Evolutionary conservation across 2,888 invertebrate species (phyloP).

Genomic region (Neoascia interrupta): DNA sequence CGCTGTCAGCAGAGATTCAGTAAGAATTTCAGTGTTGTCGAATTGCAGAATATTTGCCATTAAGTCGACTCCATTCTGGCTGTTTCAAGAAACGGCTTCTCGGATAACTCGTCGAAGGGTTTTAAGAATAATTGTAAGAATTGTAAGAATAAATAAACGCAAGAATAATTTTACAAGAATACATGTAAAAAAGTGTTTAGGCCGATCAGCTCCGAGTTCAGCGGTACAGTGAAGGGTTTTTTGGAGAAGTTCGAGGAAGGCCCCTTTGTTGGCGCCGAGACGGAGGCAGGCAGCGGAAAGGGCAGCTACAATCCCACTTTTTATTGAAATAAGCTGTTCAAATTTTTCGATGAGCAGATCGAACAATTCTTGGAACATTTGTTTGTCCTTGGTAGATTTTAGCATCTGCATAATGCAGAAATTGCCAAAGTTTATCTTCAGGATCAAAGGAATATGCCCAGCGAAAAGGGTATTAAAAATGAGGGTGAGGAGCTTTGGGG

Average conservation of each 20-base stretch:
- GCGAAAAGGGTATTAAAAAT: conserved; percentile 86
- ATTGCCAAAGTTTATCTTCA: conserved; percentile 85
- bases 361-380: conserved; percentile 88
- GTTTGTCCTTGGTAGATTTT: conserved; percentile 83
- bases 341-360: conserved; percentile 84
- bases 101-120: too few species aligned
- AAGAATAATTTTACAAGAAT: too few species aligned
- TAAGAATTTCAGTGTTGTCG: too few species aligned
- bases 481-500: conserved; percentile 83
- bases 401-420: conserved; percentile 90
- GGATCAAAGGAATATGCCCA: conserved; percentile 83
- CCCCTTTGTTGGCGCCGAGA: conserved; percentile 86
- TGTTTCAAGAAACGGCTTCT: too few species aligned
- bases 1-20: too few species aligned
- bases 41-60: too few species aligned
- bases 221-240: conserved; percentile 83
- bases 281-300: conserved; percentile 86
- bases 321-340: conserved; percentile 83
- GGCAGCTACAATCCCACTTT: conserved; percentile 87
- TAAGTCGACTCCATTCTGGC: too few species aligned
- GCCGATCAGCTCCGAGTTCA: conserved; percentile 81
- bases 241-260: conserved; percentile 84
- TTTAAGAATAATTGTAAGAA: too few species aligned
- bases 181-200: conserved; percentile 83
- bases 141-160: too few species aligned